phyloP scores from a whole-genome alignment of 1,140 invertebrate species.

The Coelopa frigida region DNA sequence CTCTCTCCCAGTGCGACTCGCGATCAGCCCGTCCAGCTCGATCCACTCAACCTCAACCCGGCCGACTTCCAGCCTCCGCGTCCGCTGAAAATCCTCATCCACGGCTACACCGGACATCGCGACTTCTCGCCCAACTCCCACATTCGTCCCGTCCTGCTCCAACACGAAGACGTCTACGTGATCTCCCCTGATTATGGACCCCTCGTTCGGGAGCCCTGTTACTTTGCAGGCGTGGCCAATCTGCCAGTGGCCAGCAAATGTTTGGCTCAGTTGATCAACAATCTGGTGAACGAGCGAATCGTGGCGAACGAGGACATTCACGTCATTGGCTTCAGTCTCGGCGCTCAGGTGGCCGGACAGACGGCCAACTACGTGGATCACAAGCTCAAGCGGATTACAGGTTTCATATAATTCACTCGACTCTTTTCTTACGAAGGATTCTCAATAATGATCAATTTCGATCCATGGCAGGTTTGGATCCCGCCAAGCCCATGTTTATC shows the following conservation, averaged over 20 bases:
- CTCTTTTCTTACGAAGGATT: too few species aligned
- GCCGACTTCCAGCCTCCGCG: slow-evolving; percentile 47
- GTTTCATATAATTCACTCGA: slow-evolving; percentile 29
- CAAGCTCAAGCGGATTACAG: slow-evolving; percentile 49
- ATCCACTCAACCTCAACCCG: slow-evolving; percentile 39
- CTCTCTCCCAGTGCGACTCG: slow-evolving; percentile 33
- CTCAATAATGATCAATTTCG: not conserved
- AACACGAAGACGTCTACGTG: slow-evolving; percentile 51
- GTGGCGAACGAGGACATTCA: slow-evolving; percentile 61
- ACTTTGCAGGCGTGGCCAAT: slow-evolving; percentile 51
- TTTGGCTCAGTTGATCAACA: slow-evolving; percentile 56
- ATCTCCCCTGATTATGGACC: slow-evolving; percentile 55
- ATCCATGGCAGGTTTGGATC: slow-evolving; percentile 55
- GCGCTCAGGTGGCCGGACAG: slow-evolving; percentile 78
- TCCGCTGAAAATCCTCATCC: slow-evolving; percentile 56
- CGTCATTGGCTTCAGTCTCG: slow-evolving; percentile 86
- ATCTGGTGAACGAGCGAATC: slow-evolving; percentile 49
- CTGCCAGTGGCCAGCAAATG: slow-evolving; percentile 51
- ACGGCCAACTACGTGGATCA: slow-evolving; percentile 56
- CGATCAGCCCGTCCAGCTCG: slow-evolving; percentile 45
- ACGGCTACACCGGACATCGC: slow-evolving; percentile 56
- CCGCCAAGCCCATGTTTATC: slow-evolving; percentile 53
- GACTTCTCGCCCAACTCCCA: slow-evolving; percentile 52
- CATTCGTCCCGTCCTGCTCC: slow-evolving; percentile 50
- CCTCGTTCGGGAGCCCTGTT: slow-evolving; percentile 51